These are phyloP conservation scores for Psammodynastes pulverulentus DNA, from an alignment of 2,113 vertebrate species.

Conservation along the genomic window DNA sequence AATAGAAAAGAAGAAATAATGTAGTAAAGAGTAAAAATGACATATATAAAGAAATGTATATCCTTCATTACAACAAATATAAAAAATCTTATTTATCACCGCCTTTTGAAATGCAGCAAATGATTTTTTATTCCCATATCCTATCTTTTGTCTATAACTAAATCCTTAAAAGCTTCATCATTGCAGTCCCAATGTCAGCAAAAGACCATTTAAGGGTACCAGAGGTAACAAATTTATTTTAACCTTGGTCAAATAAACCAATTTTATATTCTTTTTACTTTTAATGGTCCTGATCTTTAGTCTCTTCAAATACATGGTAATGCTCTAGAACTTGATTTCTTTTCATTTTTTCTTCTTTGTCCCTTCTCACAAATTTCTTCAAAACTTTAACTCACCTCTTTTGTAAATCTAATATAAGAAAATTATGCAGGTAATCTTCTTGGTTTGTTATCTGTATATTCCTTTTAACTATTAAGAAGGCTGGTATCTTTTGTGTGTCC, in stretches of 20 bases:
- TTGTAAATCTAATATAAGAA: not conserved
- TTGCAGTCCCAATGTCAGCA: not conserved
- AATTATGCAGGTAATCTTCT: not conserved
- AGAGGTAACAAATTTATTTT: not conserved
- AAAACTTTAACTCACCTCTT: not conserved
- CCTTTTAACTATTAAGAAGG: not conserved
- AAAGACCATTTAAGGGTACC: not conserved
- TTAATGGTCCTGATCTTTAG: not conserved
- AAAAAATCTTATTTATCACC: not conserved
- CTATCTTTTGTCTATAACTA: not conserved
- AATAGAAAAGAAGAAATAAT: not conserved
- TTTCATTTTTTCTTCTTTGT: not conserved
- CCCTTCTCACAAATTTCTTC: not conserved
- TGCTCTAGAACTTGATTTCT: not conserved
- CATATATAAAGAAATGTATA: not conserved
- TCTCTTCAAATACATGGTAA: not conserved
- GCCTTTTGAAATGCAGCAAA: not conserved
- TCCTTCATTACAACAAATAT: not conserved
- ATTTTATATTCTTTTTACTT: not conserved
- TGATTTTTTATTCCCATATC: not conserved
- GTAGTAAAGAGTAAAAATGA: not conserved
- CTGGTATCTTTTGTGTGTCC: not conserved
- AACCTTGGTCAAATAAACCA: not conserved
- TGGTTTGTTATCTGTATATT: not conserved
- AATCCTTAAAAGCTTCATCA: not conserved